Evolutionary conservation across 1,140 invertebrate genomes (phyloP).

Genomic region (Scaptomyza hsui): DNA sequence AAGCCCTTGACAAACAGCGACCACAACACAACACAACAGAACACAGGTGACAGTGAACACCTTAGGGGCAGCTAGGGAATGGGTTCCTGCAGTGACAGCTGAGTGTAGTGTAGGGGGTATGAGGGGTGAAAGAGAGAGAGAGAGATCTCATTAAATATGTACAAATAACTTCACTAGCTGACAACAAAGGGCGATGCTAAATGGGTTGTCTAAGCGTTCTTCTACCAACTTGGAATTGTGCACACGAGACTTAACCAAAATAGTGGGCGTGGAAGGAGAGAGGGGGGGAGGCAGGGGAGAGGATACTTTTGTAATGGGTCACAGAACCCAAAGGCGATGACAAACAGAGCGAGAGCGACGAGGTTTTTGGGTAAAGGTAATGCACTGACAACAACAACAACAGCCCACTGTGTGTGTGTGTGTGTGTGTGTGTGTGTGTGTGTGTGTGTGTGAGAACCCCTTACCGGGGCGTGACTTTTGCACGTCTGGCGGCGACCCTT

Average conservation of each 20-base stretch:
- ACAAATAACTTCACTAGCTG: slow-evolving; percentile 45
- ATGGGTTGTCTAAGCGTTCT: slow-evolving; percentile 38
- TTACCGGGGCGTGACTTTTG: slow-evolving; percentile 60
- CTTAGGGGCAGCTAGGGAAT: background rate
- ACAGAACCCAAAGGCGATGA: slow-evolving; percentile 35
- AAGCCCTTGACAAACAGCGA: slow-evolving; percentile 28
- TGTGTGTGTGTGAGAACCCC: slow-evolving; percentile 3
- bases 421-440: background rate
- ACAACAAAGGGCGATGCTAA: slow-evolving; percentile 23
- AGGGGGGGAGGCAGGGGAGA: too few species aligned
- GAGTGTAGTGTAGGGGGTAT: background rate
- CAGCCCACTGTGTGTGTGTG: background rate
- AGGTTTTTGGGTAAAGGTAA: slow-evolving; percentile 29
- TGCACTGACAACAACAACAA: slow-evolving; percentile 27
- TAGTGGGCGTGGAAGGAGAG: too few species aligned
- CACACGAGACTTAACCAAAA: slow-evolving; percentile 30
- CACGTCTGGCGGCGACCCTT: slow-evolving; percentile 68
- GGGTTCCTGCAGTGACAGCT: background rate
- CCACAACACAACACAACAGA: slow-evolving; percentile 1
- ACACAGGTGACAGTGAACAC: background rate
- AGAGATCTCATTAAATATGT: slow-evolving; percentile 55
- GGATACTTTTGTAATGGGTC: background rate
- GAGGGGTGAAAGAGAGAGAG: background rate
- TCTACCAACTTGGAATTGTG: slow-evolving; percentile 38
- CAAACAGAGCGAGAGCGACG: slow-evolving; percentile 25